Conservation (phyloP, 1,140 invertebrate species). For the Samia ricini region DNA sequence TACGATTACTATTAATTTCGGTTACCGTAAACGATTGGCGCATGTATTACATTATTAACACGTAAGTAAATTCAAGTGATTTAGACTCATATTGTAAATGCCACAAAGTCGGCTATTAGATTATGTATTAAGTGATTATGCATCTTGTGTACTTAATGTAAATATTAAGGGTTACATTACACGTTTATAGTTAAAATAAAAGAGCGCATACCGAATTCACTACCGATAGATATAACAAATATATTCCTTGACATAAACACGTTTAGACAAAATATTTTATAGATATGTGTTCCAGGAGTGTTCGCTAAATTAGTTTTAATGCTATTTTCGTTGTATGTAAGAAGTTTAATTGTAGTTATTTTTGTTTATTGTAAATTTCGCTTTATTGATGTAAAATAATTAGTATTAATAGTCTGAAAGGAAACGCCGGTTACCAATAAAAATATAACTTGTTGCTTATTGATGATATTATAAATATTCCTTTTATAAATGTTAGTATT, state of each 20-base stretch:
- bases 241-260: conserved; percentile 58
- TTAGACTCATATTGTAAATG: conserved; percentile 15
- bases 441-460: conserved; percentile 76
- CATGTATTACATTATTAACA: conserved; percentile 13
- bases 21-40: conserved; percentile 17
- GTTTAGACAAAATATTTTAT: conserved; percentile 46
- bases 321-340: conserved; percentile 47
- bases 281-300: conserved; percentile 67
- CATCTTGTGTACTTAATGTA: conserved; percentile 65
- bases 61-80: conserved; percentile 9
- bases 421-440: conserved; percentile 77
- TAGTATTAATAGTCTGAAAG: conserved; percentile 76
- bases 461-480: conserved; percentile 72
- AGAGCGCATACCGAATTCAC: conserved; percentile 62
- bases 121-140: conserved; percentile 52
- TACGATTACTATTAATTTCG: not conserved
- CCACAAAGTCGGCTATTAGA: conserved; percentile 34
- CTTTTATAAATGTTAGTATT: conserved; percentile 71
- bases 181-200: conserved; percentile 49
- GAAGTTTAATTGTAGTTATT: conserved; percentile 54
- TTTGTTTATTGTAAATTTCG: conserved; percentile 63
- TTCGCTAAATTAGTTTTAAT: conserved; percentile 60
- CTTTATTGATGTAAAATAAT: conserved; percentile 68
- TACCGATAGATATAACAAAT: conserved; percentile 61
- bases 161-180: conserved; percentile 48